Evolutionary conservation across 2,888 invertebrate genomes (phyloP).

Genomic region (Apodemia zela): DNA sequence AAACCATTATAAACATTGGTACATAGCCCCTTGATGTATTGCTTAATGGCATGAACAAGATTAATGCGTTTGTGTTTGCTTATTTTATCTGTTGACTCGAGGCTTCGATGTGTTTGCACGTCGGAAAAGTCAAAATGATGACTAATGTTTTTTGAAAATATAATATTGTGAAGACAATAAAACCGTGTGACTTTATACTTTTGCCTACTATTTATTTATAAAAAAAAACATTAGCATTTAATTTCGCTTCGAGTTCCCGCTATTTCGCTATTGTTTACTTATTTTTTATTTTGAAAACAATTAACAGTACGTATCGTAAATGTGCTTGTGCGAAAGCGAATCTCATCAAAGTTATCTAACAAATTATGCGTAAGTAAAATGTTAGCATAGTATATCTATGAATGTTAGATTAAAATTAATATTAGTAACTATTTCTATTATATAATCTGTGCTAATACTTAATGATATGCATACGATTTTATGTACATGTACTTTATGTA

Average conservation of each 20-base stretch:
- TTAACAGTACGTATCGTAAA: not conserved
- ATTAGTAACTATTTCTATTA: too few species aligned
- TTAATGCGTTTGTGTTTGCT: constrained; percentile 4
- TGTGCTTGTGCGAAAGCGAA: not conserved
- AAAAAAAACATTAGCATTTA: not conserved
- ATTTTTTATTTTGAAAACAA: not conserved
- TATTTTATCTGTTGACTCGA: constrained; percentile 8
- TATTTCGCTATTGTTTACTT: not conserved
- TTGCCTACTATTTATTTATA: not conserved
- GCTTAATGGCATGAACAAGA: constrained; percentile 16
- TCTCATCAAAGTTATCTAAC: not conserved
- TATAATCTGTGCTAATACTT: too few species aligned
- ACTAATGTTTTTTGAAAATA: not conserved
- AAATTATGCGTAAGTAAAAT: too few species aligned
- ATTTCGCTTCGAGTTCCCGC: not conserved
- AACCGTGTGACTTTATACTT: not conserved
- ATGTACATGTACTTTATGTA: too few species aligned
- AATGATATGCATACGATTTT: too few species aligned
- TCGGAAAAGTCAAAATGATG: not conserved
- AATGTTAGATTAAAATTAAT: too few species aligned
- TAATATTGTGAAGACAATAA: not conserved
- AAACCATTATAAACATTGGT: constrained; percentile 16
- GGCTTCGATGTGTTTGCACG: not conserved
- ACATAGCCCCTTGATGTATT: constrained; percentile 17
- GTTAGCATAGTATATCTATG: too few species aligned